Evolutionary conservation across 1,140 invertebrate genomes (phyloP).

Genomic region (Macrobrachium rosenbergii): DNA sequence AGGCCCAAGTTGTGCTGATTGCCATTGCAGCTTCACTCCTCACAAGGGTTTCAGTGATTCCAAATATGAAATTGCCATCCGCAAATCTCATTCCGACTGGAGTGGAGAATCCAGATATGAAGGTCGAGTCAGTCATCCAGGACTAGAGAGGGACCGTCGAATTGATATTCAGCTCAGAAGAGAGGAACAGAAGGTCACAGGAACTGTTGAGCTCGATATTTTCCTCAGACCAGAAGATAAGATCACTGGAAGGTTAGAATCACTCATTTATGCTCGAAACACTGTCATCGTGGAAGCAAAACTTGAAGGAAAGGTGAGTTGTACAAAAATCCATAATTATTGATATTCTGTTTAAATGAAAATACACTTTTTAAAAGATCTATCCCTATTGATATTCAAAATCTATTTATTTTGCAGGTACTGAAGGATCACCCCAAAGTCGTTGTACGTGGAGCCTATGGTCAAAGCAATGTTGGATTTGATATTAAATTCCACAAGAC

Average conservation of each 20-base stretch:
- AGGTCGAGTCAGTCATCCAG: slow-evolving; percentile 36
- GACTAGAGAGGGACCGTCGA: slow-evolving; percentile 16
- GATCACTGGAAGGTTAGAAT: slow-evolving; percentile 19
- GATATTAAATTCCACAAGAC: slow-evolving; percentile 41
- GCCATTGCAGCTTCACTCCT: background rate
- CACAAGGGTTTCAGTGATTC: slow-evolving; percentile 28
- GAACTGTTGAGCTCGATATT: slow-evolving; percentile 41
- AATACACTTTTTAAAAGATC: too few relatives aligned
- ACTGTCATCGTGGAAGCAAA: slow-evolving; percentile 16
- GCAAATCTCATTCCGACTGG: background rate
- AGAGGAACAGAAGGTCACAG: background rate
- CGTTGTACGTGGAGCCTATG: background rate
- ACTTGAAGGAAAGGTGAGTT: slow-evolving; percentile 28
- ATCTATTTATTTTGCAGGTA: slow-evolving; percentile 21
- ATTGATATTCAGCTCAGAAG: background rate
- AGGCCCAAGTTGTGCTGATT: background rate
- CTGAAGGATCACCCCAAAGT: slow-evolving; percentile 20
- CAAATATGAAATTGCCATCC: slow-evolving; percentile 25
- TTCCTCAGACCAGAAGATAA: slow-evolving; percentile 38
- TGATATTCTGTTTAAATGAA: too few relatives aligned
- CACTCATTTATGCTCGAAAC: slow-evolving; percentile 24
- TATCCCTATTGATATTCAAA: too few relatives aligned
- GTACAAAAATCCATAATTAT: background rate
- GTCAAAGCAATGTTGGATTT: slow-evolving; percentile 22
- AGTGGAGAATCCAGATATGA: background rate